Base-by-base conservation (phyloP, 2,888 invertebrate genomes). In the Yponomeuta sedellus region DNA sequence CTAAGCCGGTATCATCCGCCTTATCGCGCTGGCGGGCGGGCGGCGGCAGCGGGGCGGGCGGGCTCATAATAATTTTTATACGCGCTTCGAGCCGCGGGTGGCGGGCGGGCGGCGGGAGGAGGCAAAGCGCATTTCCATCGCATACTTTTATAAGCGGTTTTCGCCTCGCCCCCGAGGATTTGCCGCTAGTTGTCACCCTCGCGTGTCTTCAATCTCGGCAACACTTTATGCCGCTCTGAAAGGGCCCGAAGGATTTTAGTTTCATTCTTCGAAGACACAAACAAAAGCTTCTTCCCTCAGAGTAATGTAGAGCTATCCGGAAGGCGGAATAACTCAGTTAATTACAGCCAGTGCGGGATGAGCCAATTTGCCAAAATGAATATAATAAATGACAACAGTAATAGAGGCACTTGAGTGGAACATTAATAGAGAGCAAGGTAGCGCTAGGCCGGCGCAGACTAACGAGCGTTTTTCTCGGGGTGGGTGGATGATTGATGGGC, bases 61-160 rank as follows among this genome's bases (percentile, higher is more conserved):
- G 85, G 86, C 88, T 90, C 82, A 90, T 91, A 89, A 90, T 88
- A 86, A 91, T 91, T 90, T 91, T 90, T 88, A 89, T 90, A 87
- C 85, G 75, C 75, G 69, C 44, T 52, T 16, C 44, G 44, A 52
- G 44, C 44, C 44, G 44, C 44, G 64, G 52, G 64, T 61, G 65
- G 68, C 64, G 67, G 62, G 59, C 64, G 67, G 28, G 56, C 65
- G 61, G 63, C 59, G 44, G 64, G 65, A 68, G 70, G 69, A 68
- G 68, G 66, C 44, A 52, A 52, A 52, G 40, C 64, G 64, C 52
- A 59, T 66, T 65, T 66, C 52, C 39, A 64, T 61, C 66, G 72
- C 72, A 75, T 75, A 83, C 80, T 85, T 85, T 72, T 82, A 81
- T 81, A 85, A 82, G 81, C 82, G 81, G 79, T 80, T 81, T 73